Conservation (phyloP, 2,113 vertebrate species). For the Nycticebus coucang region DNA sequence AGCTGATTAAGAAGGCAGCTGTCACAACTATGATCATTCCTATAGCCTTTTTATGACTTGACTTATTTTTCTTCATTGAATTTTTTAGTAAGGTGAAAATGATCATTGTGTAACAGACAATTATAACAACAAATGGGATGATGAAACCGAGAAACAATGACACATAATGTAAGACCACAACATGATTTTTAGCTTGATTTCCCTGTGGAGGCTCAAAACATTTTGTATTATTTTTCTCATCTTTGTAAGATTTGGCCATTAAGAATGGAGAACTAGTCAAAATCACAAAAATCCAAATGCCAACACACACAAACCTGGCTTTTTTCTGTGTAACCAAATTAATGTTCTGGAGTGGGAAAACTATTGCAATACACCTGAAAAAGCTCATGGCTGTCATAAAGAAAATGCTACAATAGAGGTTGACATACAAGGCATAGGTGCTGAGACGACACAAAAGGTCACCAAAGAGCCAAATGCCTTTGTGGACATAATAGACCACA, state of each 20-base stretch:
- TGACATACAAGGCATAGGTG: slow-evolving; percentile 94
- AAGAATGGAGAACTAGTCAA: slow-evolving; percentile 91
- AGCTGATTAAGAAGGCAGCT: slow-evolving; percentile 93
- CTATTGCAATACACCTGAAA: slow-evolving; percentile 96
- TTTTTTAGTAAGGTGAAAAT: slow-evolving; percentile 89
- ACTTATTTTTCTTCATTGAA: slow-evolving; percentile 85
- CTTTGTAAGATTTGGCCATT: slow-evolving; percentile 78
- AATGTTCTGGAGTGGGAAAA: slow-evolving; percentile 93
- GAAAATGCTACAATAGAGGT: slow-evolving; percentile 97
- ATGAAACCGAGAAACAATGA: slow-evolving; percentile 91
- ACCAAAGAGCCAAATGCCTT: slow-evolving; percentile 91
- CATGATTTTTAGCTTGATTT: slow-evolving; percentile 65
- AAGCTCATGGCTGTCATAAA: slow-evolving; percentile 98
- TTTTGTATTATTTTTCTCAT: slow-evolving; percentile 90
- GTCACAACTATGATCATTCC: slow-evolving; percentile 96
- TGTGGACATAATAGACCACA: slow-evolving; percentile 92
- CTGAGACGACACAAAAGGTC: slow-evolving; percentile 93
- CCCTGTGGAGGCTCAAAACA: slow-evolving; percentile 92
- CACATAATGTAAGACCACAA: slow-evolving; percentile 89
- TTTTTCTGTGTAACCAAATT: slow-evolving; percentile 88
- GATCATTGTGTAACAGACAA: slow-evolving; percentile 94
- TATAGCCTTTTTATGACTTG: slow-evolving; percentile 87
- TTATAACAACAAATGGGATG: slow-evolving; percentile 92
- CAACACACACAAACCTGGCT: slow-evolving; percentile 86
- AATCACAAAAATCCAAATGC: slow-evolving; percentile 94